Base-by-base conservation (phyloP, 1,140 invertebrate genomes). In the Agrypnia vestita region DNA sequence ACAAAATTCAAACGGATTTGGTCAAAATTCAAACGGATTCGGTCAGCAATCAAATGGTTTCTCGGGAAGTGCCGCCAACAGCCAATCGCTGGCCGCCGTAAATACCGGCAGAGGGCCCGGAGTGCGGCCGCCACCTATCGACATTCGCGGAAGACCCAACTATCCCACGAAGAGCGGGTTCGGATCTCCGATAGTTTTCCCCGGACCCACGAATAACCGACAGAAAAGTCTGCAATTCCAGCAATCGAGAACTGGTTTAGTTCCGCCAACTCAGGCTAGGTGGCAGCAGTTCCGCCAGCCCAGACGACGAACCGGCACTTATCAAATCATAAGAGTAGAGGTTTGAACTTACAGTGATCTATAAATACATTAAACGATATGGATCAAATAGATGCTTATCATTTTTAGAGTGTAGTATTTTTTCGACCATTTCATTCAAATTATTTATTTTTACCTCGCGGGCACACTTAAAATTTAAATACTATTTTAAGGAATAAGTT, bases 271-370 rank as follows among this genome's bases (percentile, higher is more conserved):
- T 43, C 21, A n/a, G 1, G 64, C 21, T 9, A 77, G 74, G 61
- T 46, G 62, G 71, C 71, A 76, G 21, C 61, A 73, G 21, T 76
- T 62, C n/a, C 25, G 72, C n/a, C 79, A 67, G 49, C 67, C 55
- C 15, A 80, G 72, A 46, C 74, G 51, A 62, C 67, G 4, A 59
- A 25, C 53, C 10, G 72, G 13, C 43, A n/a, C 21, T n/a, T 80
- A 83, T 25, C 73, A 80, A 15, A 76, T 78, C 0, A 83, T 83
- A 13, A 78, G 76, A 67, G 74, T 83, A 76, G 82, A 83, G 76
- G 72, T 80, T 53, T 83, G 53, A 69, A 35, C 25, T 1, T 35
- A 35, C 25, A 35, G 1, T 6, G 25, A 35, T 35, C 25, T 3
- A 6, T 35, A 35, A n/a, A n/a, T n/a, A n/a, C n/a, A n/a, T n/a